phyloP scores from a whole-genome alignment of 2,888 invertebrate genomes.

The Galerucella calmariensis region DNA sequence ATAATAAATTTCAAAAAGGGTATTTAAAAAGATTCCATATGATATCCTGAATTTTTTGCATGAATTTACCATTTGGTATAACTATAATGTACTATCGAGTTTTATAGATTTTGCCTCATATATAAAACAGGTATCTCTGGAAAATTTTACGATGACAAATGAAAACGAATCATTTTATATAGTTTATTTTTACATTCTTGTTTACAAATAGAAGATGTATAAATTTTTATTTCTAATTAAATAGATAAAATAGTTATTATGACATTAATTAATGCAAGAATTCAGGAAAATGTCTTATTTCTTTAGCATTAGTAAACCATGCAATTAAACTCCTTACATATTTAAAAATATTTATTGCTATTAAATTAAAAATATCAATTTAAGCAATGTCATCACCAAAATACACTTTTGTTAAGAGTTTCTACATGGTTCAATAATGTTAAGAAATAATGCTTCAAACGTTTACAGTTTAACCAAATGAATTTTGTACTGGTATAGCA shows the following conservation, averaged over 20 bases:
- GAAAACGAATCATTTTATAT: conserved; percentile 8
- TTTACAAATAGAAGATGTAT: conserved; percentile 25
- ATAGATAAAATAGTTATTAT: conserved; percentile 37
- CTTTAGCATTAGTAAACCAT: conserved; percentile 37
- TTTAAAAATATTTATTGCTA: no score
- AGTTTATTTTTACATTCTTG: conserved; percentile 20
- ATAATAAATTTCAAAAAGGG: no score
- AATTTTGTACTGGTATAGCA: conserved; percentile 50
- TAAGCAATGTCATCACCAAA: no score
- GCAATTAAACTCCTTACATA: not conserved
- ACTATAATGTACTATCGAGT: no score
- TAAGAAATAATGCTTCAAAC: not conserved
- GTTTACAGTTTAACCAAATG: conserved; percentile 45
- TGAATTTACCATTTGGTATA: no score
- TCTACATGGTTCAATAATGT: not conserved
- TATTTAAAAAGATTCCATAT: no score
- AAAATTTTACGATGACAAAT: not conserved
- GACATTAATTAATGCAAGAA: not conserved
- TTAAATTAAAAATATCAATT: no score
- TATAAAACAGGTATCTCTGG: not conserved
- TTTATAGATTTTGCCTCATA: not conserved
- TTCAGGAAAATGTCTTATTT: conserved; percentile 49
- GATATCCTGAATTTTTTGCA: no score
- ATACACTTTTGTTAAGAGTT: not conserved
- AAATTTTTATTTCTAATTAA: conserved; percentile 20